Evolutionary conservation across 1,140 invertebrate species (phyloP).

Genomic region (Argopecten irradians): DNA sequence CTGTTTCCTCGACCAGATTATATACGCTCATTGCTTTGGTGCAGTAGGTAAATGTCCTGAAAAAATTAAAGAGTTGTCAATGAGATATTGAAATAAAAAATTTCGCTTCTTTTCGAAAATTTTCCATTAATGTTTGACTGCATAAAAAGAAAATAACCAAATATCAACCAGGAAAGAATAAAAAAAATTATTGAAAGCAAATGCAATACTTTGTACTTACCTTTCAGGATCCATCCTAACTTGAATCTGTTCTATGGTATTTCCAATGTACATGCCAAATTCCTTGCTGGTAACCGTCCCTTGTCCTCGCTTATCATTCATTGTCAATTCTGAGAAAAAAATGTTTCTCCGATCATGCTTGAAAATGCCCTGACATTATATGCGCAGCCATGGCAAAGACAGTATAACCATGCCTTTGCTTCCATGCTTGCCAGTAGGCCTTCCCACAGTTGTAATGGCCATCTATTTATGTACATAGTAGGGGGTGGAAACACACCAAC

Average conservation of each 20-base stretch:
- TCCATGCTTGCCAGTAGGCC: conserved; percentile 27
- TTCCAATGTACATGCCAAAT: conserved; percentile 47
- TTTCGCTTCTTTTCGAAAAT: neutral
- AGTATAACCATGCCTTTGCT: conserved; percentile 19
- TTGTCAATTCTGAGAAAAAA: conserved; percentile 47
- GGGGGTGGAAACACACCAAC: conserved; percentile 25
- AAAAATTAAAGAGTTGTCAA: neutral
- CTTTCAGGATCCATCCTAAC: conserved; percentile 41
- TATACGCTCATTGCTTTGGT: conserved; percentile 14
- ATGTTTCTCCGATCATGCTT: conserved; percentile 34
- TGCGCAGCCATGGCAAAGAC: neutral
- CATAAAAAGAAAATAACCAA: neutral
- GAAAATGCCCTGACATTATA: conserved; percentile 38
- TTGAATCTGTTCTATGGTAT: conserved; percentile 40
- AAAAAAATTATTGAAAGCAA: neutral
- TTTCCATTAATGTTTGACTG: neutral
- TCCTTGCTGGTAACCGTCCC: conserved; percentile 42
- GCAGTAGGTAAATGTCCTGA: conserved; percentile 25
- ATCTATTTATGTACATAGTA: neutral
- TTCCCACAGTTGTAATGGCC: conserved; percentile 35
- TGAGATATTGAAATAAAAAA: neutral
- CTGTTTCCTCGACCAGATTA: conserved; percentile 25
- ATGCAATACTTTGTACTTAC: neutral
- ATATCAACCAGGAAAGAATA: neutral
- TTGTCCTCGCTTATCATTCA: conserved; percentile 39